Percentiles rank a stretch among this genome's conserved stretches.
phyloP scores from a whole-genome alignment of 2,888 invertebrate genomes.

The Acronicta alni region DNA sequence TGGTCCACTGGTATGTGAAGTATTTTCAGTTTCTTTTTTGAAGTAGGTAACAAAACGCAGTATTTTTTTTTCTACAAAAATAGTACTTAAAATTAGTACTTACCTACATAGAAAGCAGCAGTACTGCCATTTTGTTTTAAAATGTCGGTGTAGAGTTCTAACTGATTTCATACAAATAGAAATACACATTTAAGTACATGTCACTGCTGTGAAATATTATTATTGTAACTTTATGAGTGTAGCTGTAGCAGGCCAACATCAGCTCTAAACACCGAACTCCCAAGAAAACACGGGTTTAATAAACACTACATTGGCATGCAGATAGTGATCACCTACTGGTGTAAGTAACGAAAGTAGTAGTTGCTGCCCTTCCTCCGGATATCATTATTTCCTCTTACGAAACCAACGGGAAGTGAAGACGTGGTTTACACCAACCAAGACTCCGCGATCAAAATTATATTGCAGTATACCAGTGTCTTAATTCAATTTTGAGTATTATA shows the following conservation, averaged over 20 bases:
- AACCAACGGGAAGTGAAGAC: conserved; percentile 37
- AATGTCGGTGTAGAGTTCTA: too few species aligned
- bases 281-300: conserved; percentile 15
- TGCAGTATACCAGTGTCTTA: not conserved
- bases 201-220: too few species aligned
- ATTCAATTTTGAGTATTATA: not conserved
- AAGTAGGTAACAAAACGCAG: too few species aligned
- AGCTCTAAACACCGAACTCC: too few species aligned
- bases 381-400: conserved; percentile 43
- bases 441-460: conserved; percentile 11
- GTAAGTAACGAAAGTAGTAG: conserved; percentile 45
- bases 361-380: conserved; percentile 51
- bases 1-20: conserved; percentile 8
- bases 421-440: conserved; percentile 20
- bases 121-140: too few species aligned
- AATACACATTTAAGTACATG: too few species aligned
- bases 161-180: too few species aligned
- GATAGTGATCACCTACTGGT: conserved; percentile 40
- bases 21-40: conserved; percentile 1
- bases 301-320: conserved; percentile 29
- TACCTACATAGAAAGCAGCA: too few species aligned
- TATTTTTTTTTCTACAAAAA: too few species aligned
- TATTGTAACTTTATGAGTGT: too few species aligned
- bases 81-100: too few species aligned
- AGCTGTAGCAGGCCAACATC: too few species aligned